Evolutionary conservation across 2,113 vertebrate genomes (phyloP), one percentile per base, ranked within the genome.

Genomic region (Pipa parva): DNA sequence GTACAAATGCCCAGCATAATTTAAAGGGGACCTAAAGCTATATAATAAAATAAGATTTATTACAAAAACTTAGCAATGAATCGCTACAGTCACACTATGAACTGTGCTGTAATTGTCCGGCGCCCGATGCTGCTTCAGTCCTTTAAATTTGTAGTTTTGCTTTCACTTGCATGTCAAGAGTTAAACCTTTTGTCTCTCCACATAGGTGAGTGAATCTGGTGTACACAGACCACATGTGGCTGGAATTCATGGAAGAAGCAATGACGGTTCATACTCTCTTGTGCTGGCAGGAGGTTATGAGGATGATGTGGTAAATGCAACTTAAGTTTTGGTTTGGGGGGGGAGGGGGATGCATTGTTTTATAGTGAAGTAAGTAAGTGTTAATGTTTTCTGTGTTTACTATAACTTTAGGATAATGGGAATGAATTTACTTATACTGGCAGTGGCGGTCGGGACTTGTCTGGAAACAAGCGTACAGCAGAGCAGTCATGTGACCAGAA

Each of bases 401-500:
- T 42, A 7, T n/a, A 5, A n/a, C n/a, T 42, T 42, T 77, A 99
- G 96, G 96, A 99, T 71, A 89, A 97, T 13, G 97, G 97, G 1
- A 95, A 94, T 63, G 95, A 91, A 57, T 99, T 99, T 81, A 99
- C 96, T 0, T 99, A 99, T 66, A 99, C 97, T 0, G 97, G 97
- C 5, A 99, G 95, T 0, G 97, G 97, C 1, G 97, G 97, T 0
- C 85, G 96, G 1, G 97, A 99, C 74, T 91, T 99, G 1, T 98
- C 95, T 0, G 97, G 97, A 31, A 99, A 99, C 83, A 99, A 99
- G 31, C 90, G 96, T 28, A 99, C 97, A 0, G 97, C 97, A 0
- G 96, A 97, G 39, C 97, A 99, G 73, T 98, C 96, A 1, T 98
- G 95, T 68, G 96, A 99, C 56, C 97, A 99, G 75, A 99, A 98